Conservation (phyloP, 2,113 vertebrate genomes). For the Hyperoodon ampullatus region DNA sequence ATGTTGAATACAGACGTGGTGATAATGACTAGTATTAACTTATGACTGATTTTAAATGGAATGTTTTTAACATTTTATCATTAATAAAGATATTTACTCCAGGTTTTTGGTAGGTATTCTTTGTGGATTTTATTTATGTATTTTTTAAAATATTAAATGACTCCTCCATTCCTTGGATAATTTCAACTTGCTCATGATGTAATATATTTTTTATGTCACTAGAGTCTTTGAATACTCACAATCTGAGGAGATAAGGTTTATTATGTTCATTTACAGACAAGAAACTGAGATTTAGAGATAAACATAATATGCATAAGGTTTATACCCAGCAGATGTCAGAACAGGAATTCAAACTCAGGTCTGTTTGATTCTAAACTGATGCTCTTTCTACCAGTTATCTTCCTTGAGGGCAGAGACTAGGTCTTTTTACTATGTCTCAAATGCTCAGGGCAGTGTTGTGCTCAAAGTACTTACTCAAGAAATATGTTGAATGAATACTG, state of each 20-base stretch:
- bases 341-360: background rate
- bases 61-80: background rate
- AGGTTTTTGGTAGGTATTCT: background rate
- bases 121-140: slow-evolving; percentile 6
- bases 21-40: background rate
- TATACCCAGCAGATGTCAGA: background rate
- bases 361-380: background rate
- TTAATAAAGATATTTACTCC: slow-evolving; percentile 1
- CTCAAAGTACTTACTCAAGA: background rate
- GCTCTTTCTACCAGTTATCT: background rate
- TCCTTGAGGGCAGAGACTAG: background rate
- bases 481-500: background rate
- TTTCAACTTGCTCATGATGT: background rate
- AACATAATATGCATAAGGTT: background rate
- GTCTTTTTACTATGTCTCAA: background rate
- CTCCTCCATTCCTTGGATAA: background rate
- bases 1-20: background rate
- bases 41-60: slow-evolving; percentile 17
- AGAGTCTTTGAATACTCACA: slow-evolving; percentile 10
- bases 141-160: slow-evolving; percentile 8
- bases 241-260: background rate
- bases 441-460: background rate
- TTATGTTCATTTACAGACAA: background rate
- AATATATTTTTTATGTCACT: slow-evolving; percentile 36
- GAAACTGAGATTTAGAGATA: slow-evolving; percentile 6